Evolutionary conservation across 2,888 invertebrate genomes (phyloP), one percentile per base, ranked within the genome.

Genomic region (Hipparchia semele): DNA sequence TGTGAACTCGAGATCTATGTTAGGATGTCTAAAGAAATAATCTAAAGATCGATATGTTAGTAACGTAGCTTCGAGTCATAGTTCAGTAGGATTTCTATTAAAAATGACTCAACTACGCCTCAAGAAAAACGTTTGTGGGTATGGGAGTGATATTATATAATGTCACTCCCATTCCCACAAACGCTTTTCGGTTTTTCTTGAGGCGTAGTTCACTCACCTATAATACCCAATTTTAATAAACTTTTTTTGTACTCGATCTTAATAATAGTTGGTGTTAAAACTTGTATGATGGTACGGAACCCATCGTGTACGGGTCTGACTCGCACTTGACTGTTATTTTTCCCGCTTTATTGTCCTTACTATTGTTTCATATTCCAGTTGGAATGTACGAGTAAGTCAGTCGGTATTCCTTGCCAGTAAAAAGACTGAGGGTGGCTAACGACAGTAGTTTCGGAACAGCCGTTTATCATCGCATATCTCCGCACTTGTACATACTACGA

Each of bases 381-480:
- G 8, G 58, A 12, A 67, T 67, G 54, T 23, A 23, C 23, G 23
- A 23, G 23, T 67, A 68, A 69, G 69, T 69, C 69, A 68, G 70
- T 68, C 62, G 39, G 54, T 61, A 74, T 66, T 67, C 71, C 71
- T 74, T 76, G 70, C 68, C 51, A 61, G 74, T 74, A 72, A 76
- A 66, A 73, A 75, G 71, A 74, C 76, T 51, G 83, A 80, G 79
- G 81, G 74, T 78, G 80, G 72, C 84, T 91, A 92, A 92, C 89
- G 92, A 91, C 84, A 80, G 75, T 86, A 90, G 90, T 92, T 91
- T 75, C 72, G 61, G 71, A 92, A 92, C 86, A 86, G 86, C 88
- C 91, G 88, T 92, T 92, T 90, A 85, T 92, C 92, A 92, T 88
- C 78, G 74, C 81, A 79, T 79, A 75, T 73, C 79, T 83, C 80